phyloP scores from a whole-genome alignment of 2,113 vertebrate genomes.

The Aplodontia rufa region DNA sequence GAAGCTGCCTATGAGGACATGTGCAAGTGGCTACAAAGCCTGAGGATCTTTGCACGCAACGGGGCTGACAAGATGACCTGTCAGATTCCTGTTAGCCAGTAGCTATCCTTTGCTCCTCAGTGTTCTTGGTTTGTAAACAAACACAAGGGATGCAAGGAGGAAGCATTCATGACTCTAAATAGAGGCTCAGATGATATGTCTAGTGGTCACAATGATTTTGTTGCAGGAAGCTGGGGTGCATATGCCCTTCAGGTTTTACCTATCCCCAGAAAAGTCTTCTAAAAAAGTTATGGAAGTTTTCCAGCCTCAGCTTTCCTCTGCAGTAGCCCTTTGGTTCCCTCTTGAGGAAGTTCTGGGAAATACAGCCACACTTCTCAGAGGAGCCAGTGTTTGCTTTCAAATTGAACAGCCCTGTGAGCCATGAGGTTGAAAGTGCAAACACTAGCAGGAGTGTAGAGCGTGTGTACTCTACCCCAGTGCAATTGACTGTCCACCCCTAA shows the following conservation, averaged over 20 bases:
- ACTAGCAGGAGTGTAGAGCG: neutral
- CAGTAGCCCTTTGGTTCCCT: slow-evolving; percentile 5
- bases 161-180: neutral
- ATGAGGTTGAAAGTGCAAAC: neutral
- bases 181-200: neutral
- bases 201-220: neutral
- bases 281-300: neutral
- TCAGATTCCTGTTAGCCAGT: neutral
- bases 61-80: neutral
- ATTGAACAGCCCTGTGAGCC: neutral
- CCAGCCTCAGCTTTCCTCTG: accelerated
- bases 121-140: no score
- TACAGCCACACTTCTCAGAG: neutral
- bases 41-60: accelerated
- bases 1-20: accelerated
- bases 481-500: neutral
- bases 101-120: neutral
- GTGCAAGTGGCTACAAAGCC: neutral
- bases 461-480: neutral
- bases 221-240: neutral
- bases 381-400: neutral
- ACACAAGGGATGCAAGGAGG: no score
- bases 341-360: neutral
- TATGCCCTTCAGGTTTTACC: neutral
- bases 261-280: neutral